Evolutionary conservation across 2,797 vertebrate species (phyloP).

Genomic region (Lagodon rhomboides): DNA sequence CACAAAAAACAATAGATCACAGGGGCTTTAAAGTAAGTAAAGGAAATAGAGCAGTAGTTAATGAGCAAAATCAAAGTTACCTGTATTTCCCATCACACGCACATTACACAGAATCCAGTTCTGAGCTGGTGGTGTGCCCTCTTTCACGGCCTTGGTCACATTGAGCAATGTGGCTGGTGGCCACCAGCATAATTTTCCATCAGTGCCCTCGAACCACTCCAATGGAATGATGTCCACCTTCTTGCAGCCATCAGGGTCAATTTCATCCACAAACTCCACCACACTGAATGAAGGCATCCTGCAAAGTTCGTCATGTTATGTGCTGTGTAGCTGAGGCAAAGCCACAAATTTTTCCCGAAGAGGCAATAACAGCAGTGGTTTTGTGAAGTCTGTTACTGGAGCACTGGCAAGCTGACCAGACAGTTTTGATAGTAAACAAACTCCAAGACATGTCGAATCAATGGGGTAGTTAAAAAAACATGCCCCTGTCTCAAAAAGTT

Average conservation of each 20-base stretch:
- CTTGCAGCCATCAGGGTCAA: too few relatives aligned
- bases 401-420: slow-evolving; percentile 19
- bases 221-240: too few relatives aligned
- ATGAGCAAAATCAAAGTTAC: not conserved
- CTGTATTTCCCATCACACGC: slow-evolving; percentile 12
- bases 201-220: not conserved
- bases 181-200: slow-evolving; percentile 1
- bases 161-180: not conserved
- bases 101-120: slow-evolving; percentile 10
- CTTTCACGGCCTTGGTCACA: slow-evolving; percentile 7
- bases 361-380: slow-evolving; percentile 8
- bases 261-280: not conserved
- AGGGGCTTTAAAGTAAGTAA: too few relatives aligned
- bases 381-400: slow-evolving; percentile 8
- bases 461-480: slow-evolving; percentile 7
- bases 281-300: slow-evolving; percentile 8
- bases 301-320: slow-evolving; percentile 1
- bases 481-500: not conserved
- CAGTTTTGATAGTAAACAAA: slow-evolving; percentile 8
- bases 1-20: too few relatives aligned
- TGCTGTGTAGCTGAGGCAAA: slow-evolving; percentile 10
- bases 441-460: not conserved
- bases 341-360: not conserved
- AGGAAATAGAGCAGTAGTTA: slow-evolving; percentile 1
- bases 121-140: not conserved